Evolutionary conservation across 2,888 invertebrate species (phyloP), one percentile per base, ranked within the genome.

Genomic region (Synanthedon andrenaeformis): DNA sequence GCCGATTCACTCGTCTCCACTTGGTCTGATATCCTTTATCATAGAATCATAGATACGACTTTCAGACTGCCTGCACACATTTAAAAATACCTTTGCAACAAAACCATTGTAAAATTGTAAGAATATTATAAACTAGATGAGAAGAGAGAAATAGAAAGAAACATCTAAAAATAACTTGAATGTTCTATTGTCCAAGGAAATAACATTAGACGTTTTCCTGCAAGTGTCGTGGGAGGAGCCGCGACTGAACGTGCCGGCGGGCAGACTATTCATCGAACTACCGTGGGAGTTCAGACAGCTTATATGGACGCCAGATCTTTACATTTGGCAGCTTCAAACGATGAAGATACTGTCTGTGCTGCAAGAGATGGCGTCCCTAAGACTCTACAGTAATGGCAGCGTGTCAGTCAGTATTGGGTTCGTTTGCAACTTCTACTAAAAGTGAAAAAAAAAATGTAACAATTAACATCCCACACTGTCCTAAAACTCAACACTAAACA

Each of bases 341-440:
- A 90, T 91, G 90, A 82, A 85, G 69, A 89, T 90, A 54, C 79
- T 90, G 53, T 89, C 89, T 52, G 86, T 91, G 57, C 88, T 91
- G 56, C 90, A 91, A 63, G 90, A 91, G 71, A 90, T 91, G 86
- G 89, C 90, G 28, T 90, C 90, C 12, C 75, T 91, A 57, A 80
- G 90, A 62, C 82, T 91, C 49, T 90, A 90, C 73, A 77, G 82
- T 59, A 90, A 91, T 76, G 88, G 89, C 78, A 91, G 90, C 70
- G 86, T 91, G 73, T 88, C 90, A 73, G 89, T 90, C 77, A 90
- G 89, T 86, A 90, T 90, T 74, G 90, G 91, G 91, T 90, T 81
- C 82, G 87, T 86, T 66, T 55, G 61, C 19, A 10, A 66, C 69
- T 66, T 54, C 57, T 17, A 17, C 23, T 45, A 45, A 45, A 45